These are phyloP conservation scores for Drosophila melanica DNA, from an alignment of 1,140 invertebrate species.

Conservation along the genomic window DNA sequence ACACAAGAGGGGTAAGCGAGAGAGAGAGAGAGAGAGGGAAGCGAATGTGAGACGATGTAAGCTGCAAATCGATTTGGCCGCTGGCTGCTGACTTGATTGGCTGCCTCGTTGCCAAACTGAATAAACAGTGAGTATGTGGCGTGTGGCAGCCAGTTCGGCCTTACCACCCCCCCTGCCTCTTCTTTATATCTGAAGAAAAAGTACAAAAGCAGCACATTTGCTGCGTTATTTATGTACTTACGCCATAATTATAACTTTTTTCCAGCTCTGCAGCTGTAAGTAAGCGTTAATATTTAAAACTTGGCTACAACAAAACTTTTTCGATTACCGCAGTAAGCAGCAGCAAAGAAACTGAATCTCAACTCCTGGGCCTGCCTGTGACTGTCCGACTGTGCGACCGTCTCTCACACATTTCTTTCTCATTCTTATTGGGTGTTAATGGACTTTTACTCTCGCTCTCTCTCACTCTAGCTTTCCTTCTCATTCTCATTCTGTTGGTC, in stretches of 20 bases:
- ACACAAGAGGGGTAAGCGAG: neutral
- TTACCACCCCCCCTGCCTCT: neutral
- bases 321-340: constrained; percentile 66
- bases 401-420: constrained; percentile 38
- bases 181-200: neutral
- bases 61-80: constrained; percentile 81
- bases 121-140: constrained; percentile 16
- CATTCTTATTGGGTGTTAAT: constrained; percentile 78
- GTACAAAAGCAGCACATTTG: constrained; percentile 42
- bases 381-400: constrained; percentile 11
- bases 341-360: constrained; percentile 16
- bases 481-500: constrained; percentile 46
- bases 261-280: constrained; percentile 62
- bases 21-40: neutral
- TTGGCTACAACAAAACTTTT: constrained; percentile 70
- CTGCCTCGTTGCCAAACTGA: constrained; percentile 33
- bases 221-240: constrained; percentile 75
- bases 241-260: constrained; percentile 78
- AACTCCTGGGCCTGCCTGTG: constrained; percentile 13
- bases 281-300: constrained; percentile 82
- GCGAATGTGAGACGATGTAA: constrained; percentile 41
- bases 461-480: too few relatives aligned
- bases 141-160: constrained; percentile 13
- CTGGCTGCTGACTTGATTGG: constrained; percentile 64
- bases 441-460: constrained; percentile 50